Base-by-base conservation (phyloP, 2,113 vertebrate genomes). In the Apteryx owenii region DNA sequence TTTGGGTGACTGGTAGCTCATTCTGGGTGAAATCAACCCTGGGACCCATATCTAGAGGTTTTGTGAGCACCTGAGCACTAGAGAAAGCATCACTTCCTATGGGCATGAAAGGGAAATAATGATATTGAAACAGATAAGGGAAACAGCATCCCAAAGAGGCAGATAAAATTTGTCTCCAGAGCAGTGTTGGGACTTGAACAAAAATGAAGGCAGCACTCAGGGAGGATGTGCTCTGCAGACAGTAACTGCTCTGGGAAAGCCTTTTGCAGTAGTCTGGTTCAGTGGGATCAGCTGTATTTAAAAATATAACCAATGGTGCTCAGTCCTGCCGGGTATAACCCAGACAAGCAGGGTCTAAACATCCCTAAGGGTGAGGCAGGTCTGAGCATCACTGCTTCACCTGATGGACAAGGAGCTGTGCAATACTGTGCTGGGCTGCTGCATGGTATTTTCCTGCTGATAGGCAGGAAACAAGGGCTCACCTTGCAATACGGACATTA, bases 321-420 rank as follows among this genome's bases (percentile, higher is more conserved):
- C 36, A 51, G 77, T 58, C 46, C 81, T 44, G 33, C 50, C 36
- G 66, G 21, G 17, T 54, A 48, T 31, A 21, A 28, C 25, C 66
- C 29, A 28, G 83, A 40, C 68, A 6, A 33, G 91, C 53, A 71
- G 86, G 33, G 60, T 77, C 60, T 10, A 5, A 4, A 2, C 10
- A 0, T 65, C 16, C 9, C 46, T n/a, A 4, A 0, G 26, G 29
- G 38, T 38, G 17, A 75, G 61, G 2, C 5, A 4, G 61, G 18
- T 10, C n/a, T 2, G 1, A 23, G 79, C 16, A 1, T 19, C 6
- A 2, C 25, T 1, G 4, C 42, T 44, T 56, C 0, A 0, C 50
- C 76, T 19, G 60, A 13, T 1, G 44, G 72, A 51, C n/a, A 29
- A 0, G 0, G 77, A 69, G 68, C 56, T 1, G 1, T 2, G 2